Evolutionary conservation across 1,140 invertebrate genomes (phyloP).

Genomic region (Ips typographus): DNA sequence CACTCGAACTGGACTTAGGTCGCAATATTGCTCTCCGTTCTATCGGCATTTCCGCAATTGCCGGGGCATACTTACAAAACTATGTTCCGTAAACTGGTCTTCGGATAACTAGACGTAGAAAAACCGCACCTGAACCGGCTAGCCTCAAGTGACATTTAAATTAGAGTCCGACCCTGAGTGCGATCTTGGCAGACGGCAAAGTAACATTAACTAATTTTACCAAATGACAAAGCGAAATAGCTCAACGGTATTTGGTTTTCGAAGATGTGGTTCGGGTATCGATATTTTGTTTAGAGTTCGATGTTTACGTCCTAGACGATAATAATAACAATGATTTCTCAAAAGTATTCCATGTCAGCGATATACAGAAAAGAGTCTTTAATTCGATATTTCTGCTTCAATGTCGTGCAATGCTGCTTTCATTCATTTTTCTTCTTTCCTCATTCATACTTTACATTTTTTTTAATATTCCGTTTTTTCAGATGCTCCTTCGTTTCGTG

Average conservation of each 20-base stretch:
- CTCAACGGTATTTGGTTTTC: slow-evolving; percentile 10
- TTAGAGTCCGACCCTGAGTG: slow-evolving; percentile 14
- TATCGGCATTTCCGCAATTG: slow-evolving; percentile 10
- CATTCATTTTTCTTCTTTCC: too few relatives aligned
- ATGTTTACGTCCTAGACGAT: too few relatives aligned
- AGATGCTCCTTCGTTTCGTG: too few relatives aligned
- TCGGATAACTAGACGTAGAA: slow-evolving; percentile 2
- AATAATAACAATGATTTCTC: too few relatives aligned
- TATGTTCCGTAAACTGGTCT: slow-evolving; percentile 4
- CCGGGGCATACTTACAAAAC: slow-evolving; percentile 11
- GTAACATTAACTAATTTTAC: slow-evolving; percentile 18
- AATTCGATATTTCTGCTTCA: too few relatives aligned
- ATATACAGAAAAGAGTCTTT: too few relatives aligned
- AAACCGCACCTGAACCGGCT: slow-evolving; percentile 19
- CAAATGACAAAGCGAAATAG: slow-evolving; percentile 24
- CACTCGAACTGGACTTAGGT: background rate
- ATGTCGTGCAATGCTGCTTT: too few relatives aligned
- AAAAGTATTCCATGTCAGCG: too few relatives aligned
- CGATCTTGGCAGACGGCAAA: slow-evolving; percentile 3
- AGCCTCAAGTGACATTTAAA: slow-evolving; percentile 21
- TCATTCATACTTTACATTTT: too few relatives aligned
- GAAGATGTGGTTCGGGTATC: background rate
- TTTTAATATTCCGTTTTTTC: too few relatives aligned
- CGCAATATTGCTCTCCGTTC: background rate
- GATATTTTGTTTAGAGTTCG: too few relatives aligned